A percentile compares a stretch with the other conserved stretches of the same genome.
Evolutionary conservation across 2,113 vertebrate genomes (phyloP).

Genomic region (Engraulis encrasicolus): DNA sequence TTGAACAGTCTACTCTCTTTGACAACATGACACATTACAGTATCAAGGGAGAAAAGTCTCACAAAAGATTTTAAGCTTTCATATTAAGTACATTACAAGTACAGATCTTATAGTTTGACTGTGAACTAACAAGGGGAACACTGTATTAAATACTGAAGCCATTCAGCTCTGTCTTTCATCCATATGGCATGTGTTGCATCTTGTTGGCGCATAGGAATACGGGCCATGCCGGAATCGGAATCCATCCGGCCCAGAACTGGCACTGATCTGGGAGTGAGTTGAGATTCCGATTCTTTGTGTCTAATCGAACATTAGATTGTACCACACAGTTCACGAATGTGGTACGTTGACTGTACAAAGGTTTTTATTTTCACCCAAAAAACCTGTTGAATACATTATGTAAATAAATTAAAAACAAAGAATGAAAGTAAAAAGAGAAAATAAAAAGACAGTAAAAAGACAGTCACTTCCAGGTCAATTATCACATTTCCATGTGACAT

Average conservation of each 20-base stretch:
- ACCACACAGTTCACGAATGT: neutral
- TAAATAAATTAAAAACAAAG: neutral
- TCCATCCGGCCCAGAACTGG: neutral
- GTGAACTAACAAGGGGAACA: neutral
- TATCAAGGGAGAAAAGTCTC: slow-evolving; percentile 1
- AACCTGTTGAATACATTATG: neutral
- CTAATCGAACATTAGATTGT: neutral
- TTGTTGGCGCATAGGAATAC: neutral
- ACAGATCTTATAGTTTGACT: neutral
- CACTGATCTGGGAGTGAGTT: too few relatives aligned
- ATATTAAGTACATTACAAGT: neutral
- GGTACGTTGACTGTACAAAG: neutral
- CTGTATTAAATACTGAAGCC: neutral
- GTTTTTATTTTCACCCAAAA: neutral
- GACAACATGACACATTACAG: neutral
- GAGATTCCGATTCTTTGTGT: neutral
- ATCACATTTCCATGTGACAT: neutral
- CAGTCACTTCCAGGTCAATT: neutral
- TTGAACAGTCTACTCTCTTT: neutral
- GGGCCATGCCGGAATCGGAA: neutral
- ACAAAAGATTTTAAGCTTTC: neutral
- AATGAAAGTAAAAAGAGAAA: neutral
- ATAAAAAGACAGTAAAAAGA: neutral
- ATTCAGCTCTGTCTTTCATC: neutral
- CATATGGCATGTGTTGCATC: neutral